Evolutionary conservation across 2,888 invertebrate species (phyloP).

Genomic region (Stenichneumon culpator): DNA sequence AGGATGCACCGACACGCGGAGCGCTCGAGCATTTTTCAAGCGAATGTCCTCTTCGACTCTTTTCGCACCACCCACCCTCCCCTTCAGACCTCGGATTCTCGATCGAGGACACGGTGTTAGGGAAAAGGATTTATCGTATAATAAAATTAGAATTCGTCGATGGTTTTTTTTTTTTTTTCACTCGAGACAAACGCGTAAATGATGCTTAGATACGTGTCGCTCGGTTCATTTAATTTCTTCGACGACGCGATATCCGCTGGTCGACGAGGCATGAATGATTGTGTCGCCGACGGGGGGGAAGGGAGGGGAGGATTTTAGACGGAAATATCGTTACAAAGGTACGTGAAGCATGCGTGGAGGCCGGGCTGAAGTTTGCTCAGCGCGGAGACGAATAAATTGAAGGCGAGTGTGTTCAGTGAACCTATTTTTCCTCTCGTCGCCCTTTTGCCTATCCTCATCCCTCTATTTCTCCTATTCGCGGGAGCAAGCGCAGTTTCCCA

Average conservation of each 20-base stretch:
- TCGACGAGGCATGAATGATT: background rate
- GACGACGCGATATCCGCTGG: background rate
- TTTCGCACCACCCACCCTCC: background rate
- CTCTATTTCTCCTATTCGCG: constrained; percentile 22
- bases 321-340: background rate
- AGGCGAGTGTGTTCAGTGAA: constrained; percentile 41
- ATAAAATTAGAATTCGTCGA: constrained; percentile 5
- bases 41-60: constrained; percentile 4
- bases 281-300: background rate
- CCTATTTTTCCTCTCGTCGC: constrained; percentile 47
- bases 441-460: constrained; percentile 20
- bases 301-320: background rate
- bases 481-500: constrained; percentile 18
- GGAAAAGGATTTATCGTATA: background rate
- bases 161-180: background rate
- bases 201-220: background rate
- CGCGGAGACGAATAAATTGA: constrained; percentile 50
- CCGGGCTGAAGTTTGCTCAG: constrained; percentile 34
- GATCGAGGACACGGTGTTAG: background rate
- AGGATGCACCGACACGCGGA: background rate
- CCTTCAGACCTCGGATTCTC: background rate
- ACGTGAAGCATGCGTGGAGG: background rate
- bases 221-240: background rate
- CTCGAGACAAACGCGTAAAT: background rate
- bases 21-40: background rate